Evolutionary conservation across 2,888 invertebrate genomes (phyloP).

Genomic region (Heteropelma amictum): DNA sequence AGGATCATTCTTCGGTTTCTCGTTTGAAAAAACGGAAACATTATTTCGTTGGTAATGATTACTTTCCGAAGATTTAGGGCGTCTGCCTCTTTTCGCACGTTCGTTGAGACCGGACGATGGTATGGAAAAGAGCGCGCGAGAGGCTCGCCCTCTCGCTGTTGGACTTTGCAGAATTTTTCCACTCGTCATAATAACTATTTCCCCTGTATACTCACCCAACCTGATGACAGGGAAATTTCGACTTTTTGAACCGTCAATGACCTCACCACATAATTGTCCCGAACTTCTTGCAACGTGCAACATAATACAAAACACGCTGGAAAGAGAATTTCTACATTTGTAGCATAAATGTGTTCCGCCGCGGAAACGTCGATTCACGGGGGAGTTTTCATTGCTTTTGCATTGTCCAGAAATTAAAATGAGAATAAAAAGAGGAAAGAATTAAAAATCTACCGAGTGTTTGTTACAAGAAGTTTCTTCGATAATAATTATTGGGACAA

Average conservation of each 20-base stretch:
- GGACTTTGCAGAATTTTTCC: neutral
- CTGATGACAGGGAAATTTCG: conserved; percentile 21
- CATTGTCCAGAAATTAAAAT: too few species aligned
- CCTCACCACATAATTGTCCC: conserved; percentile 42
- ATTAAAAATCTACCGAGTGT: too few species aligned
- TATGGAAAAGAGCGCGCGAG: conserved; percentile 6
- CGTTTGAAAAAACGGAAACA: neutral
- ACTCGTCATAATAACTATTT: neutral
- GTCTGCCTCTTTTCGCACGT: neutral
- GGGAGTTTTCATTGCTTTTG: neutral
- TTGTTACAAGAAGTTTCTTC: neutral
- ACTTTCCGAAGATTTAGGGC: neutral
- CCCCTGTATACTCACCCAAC: conserved; percentile 44
- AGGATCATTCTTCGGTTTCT: neutral
- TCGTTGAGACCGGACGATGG: conserved; percentile 8
- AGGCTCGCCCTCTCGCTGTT: neutral
- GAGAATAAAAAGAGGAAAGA: too few species aligned
- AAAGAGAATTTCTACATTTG: neutral
- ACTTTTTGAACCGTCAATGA: conserved; percentile 20
- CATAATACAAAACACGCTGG: conserved; percentile 64
- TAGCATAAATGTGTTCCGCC: neutral
- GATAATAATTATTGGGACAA: neutral
- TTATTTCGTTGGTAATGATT: neutral
- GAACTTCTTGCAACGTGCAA: conserved; percentile 63
- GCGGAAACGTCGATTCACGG: neutral